Base-by-base conservation (phyloP, 2,113 vertebrate species). In the Microtus richardsoni region DNA sequence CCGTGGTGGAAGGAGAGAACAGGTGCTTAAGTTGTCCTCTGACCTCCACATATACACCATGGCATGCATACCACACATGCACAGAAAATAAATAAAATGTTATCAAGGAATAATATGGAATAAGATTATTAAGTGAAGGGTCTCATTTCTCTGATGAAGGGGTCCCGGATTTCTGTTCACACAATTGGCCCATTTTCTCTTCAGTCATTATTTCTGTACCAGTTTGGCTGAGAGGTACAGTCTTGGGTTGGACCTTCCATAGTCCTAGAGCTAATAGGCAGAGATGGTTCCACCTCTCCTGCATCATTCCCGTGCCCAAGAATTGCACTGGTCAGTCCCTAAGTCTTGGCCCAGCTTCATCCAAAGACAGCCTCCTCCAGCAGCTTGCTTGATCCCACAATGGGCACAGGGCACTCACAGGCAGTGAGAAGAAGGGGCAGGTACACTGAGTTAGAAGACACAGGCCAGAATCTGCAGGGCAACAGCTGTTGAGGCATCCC, bases 271-370 rank as follows among this genome's bases (percentile, higher is more conserved):
- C 62, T 75, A 7, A 75, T 71, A 75, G 24, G 5, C 49, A 68
- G 52, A 49, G 47, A 24, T 90, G 91, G 16, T 44, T 19, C 33
- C 39, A 30, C 24, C 54, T 74, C 19, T 12, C 30, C 13, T 44
- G 39, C 33, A 33, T 70, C 54, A 33, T 78, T 88, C 60, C 82
- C 70, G 36, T 41, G 58, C n/a, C 6, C 70, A 75, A 49, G 49
- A 79, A 88, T 21, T 85, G 22, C 58, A 21, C 19, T 73, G 8
- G 13, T 36, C 41, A 21, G 88, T 58, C n/a, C 26, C 86, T 82
- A 89, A 26, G 36, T 75, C 64, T 92, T 84, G 88, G 80, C 93
- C 22, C 90, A 39, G 54, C 39, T 77, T 71, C 33, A 90, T 39
- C 77, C 39, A 62, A 33, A 75, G n/a, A 52, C 21, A 68, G 60